These are phyloP conservation scores for Rhadina sibilatrix DNA, from an alignment of 2,113 vertebrate species.

Conservation along the genomic window DNA sequence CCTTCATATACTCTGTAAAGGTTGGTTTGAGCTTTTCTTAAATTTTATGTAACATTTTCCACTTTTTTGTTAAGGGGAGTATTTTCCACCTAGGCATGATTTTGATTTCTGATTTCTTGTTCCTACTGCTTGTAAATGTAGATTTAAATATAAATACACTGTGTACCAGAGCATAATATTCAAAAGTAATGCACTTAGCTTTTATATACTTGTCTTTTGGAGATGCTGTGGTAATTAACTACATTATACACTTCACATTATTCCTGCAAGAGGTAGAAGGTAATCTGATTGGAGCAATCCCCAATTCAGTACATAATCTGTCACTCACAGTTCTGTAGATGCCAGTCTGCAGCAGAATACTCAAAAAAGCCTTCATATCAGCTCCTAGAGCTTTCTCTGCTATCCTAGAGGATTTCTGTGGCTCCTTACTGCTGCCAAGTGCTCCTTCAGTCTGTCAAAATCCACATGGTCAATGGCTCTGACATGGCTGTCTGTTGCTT, in stretches of 20 bases:
- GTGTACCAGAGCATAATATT: background rate
- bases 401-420: background rate
- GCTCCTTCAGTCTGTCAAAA: background rate
- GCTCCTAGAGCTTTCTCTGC: background rate
- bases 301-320: background rate
- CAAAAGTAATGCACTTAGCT: background rate
- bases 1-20: background rate
- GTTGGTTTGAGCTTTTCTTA: background rate
- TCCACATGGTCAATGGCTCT: accelerated
- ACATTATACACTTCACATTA: background rate
- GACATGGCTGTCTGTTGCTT: background rate
- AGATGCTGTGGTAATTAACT: background rate
- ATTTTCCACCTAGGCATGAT: background rate
- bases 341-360: background rate
- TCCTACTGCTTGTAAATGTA: background rate
- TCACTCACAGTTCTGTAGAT: background rate
- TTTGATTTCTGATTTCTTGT: background rate
- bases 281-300: background rate
- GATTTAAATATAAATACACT: background rate
- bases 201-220: background rate
- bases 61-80: background rate
- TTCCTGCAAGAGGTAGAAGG: background rate
- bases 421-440: background rate
- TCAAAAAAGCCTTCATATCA: background rate
- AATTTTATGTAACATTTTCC: background rate